A percentile compares a stretch with the other conserved stretches of the same genome.
Conservation (phyloP, 2,797 vertebrate genomes). For the Prunella strophiata region DNA sequence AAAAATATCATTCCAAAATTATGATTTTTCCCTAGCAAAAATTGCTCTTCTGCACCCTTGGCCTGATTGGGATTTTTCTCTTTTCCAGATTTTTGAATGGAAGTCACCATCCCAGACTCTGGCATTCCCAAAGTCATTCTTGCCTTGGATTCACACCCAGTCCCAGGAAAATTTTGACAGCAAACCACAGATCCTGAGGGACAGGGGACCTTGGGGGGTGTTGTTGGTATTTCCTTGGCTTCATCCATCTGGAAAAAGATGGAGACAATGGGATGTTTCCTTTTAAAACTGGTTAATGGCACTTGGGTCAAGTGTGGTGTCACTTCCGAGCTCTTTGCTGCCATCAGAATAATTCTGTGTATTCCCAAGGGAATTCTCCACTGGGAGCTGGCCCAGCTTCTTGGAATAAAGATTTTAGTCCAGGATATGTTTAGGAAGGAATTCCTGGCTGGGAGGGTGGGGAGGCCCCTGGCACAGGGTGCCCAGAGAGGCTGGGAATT, state of each 20-base stretch:
- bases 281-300: not conserved
- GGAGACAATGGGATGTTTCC: not conserved
- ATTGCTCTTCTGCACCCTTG: not conserved
- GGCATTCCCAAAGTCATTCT: too few relatives aligned
- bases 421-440: not conserved
- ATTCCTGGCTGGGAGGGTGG: not conserved
- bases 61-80: not conserved
- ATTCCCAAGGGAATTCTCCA: not conserved
- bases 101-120: not conserved
- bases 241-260: not conserved
- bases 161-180: too few relatives aligned
- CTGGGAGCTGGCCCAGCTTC: not conserved
- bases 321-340: not conserved
- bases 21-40: not conserved
- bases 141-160: too few relatives aligned
- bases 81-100: not conserved
- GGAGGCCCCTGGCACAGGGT: not conserved
- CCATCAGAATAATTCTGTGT: not conserved
- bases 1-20: not conserved
- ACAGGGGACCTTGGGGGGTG: not conserved
- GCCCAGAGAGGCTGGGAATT: too few relatives aligned
- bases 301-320: too few relatives aligned
- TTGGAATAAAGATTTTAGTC: not conserved
- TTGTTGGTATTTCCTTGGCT: not conserved
- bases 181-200: not conserved